Evolutionary conservation across 1,140 invertebrate genomes (phyloP), one percentile per base, ranked within the genome.

Genomic region (Halyomorpha halys): DNA sequence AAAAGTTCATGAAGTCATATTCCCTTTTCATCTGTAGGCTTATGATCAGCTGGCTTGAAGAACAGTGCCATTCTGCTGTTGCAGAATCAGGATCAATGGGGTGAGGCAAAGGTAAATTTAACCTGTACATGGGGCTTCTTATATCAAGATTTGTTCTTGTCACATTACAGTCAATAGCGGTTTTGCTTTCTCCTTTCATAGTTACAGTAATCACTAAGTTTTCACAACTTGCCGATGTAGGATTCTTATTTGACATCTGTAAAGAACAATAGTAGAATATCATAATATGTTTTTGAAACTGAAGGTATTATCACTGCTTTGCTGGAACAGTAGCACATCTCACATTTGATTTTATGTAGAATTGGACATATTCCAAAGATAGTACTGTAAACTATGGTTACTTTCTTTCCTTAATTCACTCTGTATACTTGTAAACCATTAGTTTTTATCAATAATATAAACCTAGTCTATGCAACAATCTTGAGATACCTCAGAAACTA

Each of bases 161-260:
- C 0, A 94, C 81, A 66, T 83, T 81, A 3, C 94, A 75, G 65
- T 87, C 82, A 15, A 89, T 79, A 64, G 81, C 76, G 70, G 83
- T 81, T 27, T 75, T 73, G 63, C 78, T 79, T 73, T 91, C 89
- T 16, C 80, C 83, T 0, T 88, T 85, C 72, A 95, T 74, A 67
- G 82, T 76, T 9, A 95, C 80, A 61, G 80, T 80, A 0, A 94
- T 74, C 3, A 91, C 79, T 72, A 94, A 82, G 73, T 89, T 86
- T 73, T 94, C 90, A 73, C 91, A 94, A 71, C 90, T 93, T 0
- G 88, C 79, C 1, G 88, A 87, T 0, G 82, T 75, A 30, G 87
- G 82, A 11, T 86, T 92, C 75, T 92, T 94, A 64, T 84, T 83
- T 0, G 89, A 85, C 81, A 94, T 89, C 87, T 90, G 71, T 30